Evolutionary conservation across 2,797 vertebrate genomes (phyloP).

Genomic region (Octomys mimax): DNA sequence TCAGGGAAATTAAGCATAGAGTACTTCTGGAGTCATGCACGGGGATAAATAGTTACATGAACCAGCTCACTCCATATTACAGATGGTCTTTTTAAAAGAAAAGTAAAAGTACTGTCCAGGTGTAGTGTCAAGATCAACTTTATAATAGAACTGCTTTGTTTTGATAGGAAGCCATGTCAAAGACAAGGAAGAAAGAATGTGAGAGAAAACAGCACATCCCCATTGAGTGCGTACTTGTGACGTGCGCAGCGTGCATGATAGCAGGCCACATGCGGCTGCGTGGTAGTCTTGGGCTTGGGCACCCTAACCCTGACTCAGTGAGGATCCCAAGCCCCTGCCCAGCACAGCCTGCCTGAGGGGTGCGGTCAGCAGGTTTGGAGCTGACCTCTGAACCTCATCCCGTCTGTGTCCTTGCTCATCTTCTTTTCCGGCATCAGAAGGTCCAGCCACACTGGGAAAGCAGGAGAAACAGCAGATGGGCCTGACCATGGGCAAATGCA

Average conservation of each 20-base stretch:
- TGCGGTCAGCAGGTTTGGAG: background rate
- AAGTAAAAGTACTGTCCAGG: conserved; percentile 12
- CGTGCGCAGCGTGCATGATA: background rate
- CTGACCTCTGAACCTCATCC: background rate
- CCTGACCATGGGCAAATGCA: background rate
- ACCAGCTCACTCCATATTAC: background rate
- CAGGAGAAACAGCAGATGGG: conserved; percentile 48
- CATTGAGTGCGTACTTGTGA: background rate
- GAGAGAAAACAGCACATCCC: background rate
- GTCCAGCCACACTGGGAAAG: background rate
- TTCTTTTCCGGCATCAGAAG: background rate
- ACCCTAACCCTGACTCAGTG: background rate
- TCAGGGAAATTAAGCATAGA: conserved; percentile 23
- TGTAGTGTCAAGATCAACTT: background rate
- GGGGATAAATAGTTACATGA: background rate
- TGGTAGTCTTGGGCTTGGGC: background rate
- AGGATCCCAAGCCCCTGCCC: background rate
- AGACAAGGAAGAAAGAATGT: background rate
- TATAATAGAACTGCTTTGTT: background rate
- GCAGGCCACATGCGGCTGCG: background rate
- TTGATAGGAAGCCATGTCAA: background rate
- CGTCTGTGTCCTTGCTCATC: background rate
- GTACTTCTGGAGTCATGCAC: conserved; percentile 47
- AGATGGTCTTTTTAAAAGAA: conserved; percentile 10
- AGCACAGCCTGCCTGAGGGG: background rate